Evolutionary conservation across 2,113 vertebrate species (phyloP).

Genomic region (Fregetta grallaria): DNA sequence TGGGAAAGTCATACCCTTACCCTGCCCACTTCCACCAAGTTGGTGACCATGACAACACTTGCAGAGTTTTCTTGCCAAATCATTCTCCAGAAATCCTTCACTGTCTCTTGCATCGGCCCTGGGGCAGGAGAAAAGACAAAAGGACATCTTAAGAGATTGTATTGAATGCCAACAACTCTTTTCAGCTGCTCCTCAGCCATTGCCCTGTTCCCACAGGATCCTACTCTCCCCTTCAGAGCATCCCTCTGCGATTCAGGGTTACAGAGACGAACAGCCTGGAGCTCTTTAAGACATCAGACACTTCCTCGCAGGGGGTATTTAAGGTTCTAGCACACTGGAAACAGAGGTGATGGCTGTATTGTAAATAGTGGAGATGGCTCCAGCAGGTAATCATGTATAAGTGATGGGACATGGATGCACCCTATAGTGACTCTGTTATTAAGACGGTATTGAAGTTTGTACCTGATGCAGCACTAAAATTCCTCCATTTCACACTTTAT

Average conservation of each 20-base stretch:
- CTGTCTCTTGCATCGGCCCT: conserved; percentile 98
- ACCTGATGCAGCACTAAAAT: neutral
- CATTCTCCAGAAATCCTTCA: conserved; percentile 99
- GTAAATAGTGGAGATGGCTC: neutral
- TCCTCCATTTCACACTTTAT: neutral
- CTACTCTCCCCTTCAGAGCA: neutral
- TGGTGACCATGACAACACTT: conserved; percentile 99
- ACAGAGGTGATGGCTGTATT: neutral
- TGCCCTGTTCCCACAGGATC: neutral
- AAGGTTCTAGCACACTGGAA: neutral
- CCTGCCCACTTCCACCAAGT: conserved; percentile 97
- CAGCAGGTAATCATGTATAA: fast-evolving
- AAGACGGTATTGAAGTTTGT: neutral
- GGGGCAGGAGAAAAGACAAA: conserved; percentile 21
- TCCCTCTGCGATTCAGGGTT: neutral
- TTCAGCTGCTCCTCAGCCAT: neutral
- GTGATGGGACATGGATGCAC: neutral
- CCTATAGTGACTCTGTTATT: neutral
- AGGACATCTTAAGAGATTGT: neutral
- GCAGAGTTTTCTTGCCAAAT: conserved; percentile 98
- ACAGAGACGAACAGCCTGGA: neutral
- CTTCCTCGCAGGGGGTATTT: neutral
- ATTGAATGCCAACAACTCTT: neutral
- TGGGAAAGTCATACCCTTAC: conserved; percentile 72
- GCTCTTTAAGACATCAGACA: neutral